Base-by-base conservation (phyloP, 2,797 vertebrate species). In the Tenualosa thibaudeaui region DNA sequence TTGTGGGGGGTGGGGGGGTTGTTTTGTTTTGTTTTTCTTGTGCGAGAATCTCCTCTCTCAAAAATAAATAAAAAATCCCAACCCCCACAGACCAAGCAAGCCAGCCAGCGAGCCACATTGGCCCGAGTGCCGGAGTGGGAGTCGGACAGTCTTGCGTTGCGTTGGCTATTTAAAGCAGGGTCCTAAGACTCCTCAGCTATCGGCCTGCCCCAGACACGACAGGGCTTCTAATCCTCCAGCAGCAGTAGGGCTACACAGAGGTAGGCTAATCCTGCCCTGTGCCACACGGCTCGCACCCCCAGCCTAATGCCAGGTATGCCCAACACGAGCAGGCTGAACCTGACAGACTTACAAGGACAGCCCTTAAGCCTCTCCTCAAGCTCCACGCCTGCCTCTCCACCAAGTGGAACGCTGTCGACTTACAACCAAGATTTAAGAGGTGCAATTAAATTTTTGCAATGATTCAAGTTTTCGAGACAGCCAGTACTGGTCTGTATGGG, bases 261-360 rank as follows among this genome's bases (percentile, higher is more conserved):
- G 49, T 58, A 49, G 68, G 85, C 22, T 81, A 81, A 86, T 83
- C 85, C 85, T 3, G 71, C 17, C 71, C 71, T 46, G 40, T 8
- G 71, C 71, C 71, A 6, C 13, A 40, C 13, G 51, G 81, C 37
- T 82, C 78, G 46, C 49, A 71, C 82, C 75, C 71, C 71, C 40
- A 19, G 37, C 71, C 31, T 78, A 46, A 78, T 9, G 40, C 71
- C 71, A 78, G 65, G 65, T 37, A 31, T 71, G 26, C 65, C 15
- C 1, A 12, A 17, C 37, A 46, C 17, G 71, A 46, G 40, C 40
- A 78, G 40, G 71, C 71, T 22, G 40, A 2, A 78, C 40, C 2
- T 43, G 40, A 9, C 1, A 46, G 71, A 46, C 71, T 46, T 19
- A 46, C 71, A 78, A 22, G 71, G 37, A 7, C 71, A 78, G 40